Percentiles rank a stretch among this genome's conserved stretches.
phyloP scores from a whole-genome alignment of 2,888 invertebrate species.

The Drosophila ezoana region DNA sequence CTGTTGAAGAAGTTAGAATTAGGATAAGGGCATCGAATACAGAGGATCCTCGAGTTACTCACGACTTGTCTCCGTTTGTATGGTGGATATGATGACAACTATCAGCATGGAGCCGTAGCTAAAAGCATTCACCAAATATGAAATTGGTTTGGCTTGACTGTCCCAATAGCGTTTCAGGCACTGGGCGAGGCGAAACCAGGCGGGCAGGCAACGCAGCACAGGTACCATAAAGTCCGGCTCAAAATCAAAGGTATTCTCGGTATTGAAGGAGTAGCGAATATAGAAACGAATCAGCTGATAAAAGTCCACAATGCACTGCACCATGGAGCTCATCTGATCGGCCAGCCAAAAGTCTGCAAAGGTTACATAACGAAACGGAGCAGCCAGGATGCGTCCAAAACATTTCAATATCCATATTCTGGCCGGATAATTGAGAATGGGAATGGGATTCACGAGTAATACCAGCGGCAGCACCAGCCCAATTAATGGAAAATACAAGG shows the following conservation, averaged over 20 bases:
- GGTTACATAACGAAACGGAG: conserved; percentile 95
- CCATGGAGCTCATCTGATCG: conserved; percentile 97
- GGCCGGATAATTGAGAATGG: conserved; percentile 93
- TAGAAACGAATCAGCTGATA: conserved; percentile 97
- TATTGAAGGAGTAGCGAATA: conserved; percentile 75
- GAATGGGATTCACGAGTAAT: conserved; percentile 95
- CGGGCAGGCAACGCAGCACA: conserved; percentile 94
- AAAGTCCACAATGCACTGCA: conserved; percentile 94
- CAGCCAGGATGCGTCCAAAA: conserved; percentile 90
- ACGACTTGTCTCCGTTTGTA: conserved; percentile 84
- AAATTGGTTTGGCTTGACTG: conserved; percentile 91
- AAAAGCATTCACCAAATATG: conserved; percentile 97
- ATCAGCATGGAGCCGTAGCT: conserved; percentile 98
- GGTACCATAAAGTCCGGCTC: conserved; percentile 89
- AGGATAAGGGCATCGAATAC: not conserved
- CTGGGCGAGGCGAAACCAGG: conserved; percentile 98
- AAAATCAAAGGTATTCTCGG: conserved; percentile 78
- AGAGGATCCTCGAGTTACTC: conserved; percentile 11
- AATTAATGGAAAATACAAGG: conserved; percentile 94
- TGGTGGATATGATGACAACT: conserved; percentile 92
- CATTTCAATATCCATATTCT: conserved; percentile 95
- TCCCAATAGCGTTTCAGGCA: conserved; percentile 97
- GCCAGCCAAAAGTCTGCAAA: conserved; percentile 99
- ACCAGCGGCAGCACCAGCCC: conserved; percentile 90
- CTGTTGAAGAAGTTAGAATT: conserved; percentile 80